phyloP scores from a whole-genome alignment of 2,113 vertebrate species.

The Tachysurus fulvidraco region DNA sequence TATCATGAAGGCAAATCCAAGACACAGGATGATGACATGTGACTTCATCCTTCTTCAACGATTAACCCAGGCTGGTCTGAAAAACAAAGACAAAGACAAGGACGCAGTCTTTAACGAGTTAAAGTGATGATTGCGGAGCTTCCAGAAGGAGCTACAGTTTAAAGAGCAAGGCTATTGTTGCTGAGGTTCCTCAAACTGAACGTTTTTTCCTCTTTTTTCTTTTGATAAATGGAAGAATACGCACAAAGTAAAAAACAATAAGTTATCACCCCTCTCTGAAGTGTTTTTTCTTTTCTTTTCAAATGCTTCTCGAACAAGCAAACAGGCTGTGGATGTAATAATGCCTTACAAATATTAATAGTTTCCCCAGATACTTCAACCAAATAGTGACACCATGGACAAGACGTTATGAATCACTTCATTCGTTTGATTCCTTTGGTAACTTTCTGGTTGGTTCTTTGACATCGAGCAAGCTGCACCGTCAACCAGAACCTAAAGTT shows the following conservation, averaged over 20 bases:
- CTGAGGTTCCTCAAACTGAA: background rate
- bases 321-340: background rate
- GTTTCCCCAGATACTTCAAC: background rate
- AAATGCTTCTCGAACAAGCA: background rate
- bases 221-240: no score
- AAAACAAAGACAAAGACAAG: background rate
- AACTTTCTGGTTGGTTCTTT: background rate
- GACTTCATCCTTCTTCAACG: conserved; percentile 21
- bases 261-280: background rate
- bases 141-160: background rate
- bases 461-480: background rate
- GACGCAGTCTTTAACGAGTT: background rate
- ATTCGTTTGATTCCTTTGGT: background rate
- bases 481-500: background rate
- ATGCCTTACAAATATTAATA: background rate
- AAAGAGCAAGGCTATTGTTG: background rate
- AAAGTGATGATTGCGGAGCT: background rate
- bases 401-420: no score
- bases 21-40: conserved; percentile 25
- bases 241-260: background rate
- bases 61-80: background rate
- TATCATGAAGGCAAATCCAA: conserved; percentile 18
- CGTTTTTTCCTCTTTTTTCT: no score
- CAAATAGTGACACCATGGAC: background rate
- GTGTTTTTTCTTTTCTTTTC: background rate